Conservation (phyloP, 2,888 invertebrate genomes). For the Stenodema calcarata region DNA sequence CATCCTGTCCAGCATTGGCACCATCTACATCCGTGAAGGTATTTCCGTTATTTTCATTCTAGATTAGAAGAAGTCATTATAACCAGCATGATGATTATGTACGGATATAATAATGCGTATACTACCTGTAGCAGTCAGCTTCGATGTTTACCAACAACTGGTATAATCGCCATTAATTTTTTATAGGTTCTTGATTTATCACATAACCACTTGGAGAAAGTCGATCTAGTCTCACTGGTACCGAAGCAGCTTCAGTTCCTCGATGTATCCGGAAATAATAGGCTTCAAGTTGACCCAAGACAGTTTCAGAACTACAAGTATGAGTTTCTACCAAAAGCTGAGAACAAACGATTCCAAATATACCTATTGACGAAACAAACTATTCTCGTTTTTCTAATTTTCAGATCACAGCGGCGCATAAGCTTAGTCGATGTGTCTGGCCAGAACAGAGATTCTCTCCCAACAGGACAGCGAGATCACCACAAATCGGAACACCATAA, state of each 20-base stretch:
- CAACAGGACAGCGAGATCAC: slow-evolving; percentile 64
- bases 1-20: slow-evolving; percentile 78
- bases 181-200: slow-evolving; percentile 76
- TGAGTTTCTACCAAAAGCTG: neutral
- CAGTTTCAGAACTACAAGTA: slow-evolving; percentile 80
- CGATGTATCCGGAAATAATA: slow-evolving; percentile 83
- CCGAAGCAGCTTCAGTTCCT: slow-evolving; percentile 84
- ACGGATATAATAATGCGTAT: too few species aligned
- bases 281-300: slow-evolving; percentile 81
- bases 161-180: neutral
- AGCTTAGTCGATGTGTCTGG: slow-evolving; percentile 86
- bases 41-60: too few species aligned
- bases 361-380: neutral
- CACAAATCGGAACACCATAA: slow-evolving; percentile 58
- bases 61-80: too few species aligned
- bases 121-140: too few species aligned
- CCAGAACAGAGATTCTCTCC: slow-evolving; percentile 73
- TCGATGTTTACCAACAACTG: too few species aligned
- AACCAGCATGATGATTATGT: too few species aligned
- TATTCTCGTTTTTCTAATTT: neutral
- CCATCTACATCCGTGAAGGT: slow-evolving; percentile 75
- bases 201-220: slow-evolving; percentile 81
- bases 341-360: neutral
- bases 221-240: slow-evolving; percentile 77
- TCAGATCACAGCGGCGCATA: slow-evolving; percentile 67